Evolutionary conservation across 2,113 vertebrate species (phyloP).

Genomic region (Numida meleagris): DNA sequence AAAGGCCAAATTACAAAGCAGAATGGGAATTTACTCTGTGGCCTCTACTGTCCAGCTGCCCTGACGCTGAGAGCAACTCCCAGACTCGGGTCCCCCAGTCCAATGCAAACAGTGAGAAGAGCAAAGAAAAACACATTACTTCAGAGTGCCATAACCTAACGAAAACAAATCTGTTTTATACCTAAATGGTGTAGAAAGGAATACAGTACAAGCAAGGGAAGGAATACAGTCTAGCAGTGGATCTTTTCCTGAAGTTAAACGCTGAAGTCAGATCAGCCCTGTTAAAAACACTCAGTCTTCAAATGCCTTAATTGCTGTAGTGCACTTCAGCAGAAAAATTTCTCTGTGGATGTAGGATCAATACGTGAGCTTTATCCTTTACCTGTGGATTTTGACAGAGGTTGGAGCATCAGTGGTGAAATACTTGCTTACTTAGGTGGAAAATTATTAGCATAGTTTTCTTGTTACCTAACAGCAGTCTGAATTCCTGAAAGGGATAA

Average conservation of each 20-base stretch:
- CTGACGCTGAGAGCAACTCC: background rate
- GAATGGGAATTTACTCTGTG: background rate
- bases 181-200: background rate
- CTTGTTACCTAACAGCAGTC: constrained; percentile 63
- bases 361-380: background rate
- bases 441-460: constrained; percentile 71
- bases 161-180: background rate
- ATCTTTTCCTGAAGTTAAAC: background rate
- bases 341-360: background rate
- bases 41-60: background rate
- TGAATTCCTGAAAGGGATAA: constrained; percentile 69
- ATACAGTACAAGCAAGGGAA: background rate
- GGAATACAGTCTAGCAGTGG: background rate
- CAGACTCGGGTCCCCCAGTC: background rate
- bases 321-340: background rate
- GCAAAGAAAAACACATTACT: background rate
- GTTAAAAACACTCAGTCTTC: background rate
- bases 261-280: background rate
- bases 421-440: constrained; percentile 55
- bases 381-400: constrained; percentile 34
- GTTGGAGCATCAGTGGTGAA: constrained; percentile 26
- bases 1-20: background rate
- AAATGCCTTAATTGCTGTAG: background rate
- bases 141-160: background rate
- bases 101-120: background rate